Conservation (phyloP, 2,888 invertebrate species). For the Phania funesta region DNA sequence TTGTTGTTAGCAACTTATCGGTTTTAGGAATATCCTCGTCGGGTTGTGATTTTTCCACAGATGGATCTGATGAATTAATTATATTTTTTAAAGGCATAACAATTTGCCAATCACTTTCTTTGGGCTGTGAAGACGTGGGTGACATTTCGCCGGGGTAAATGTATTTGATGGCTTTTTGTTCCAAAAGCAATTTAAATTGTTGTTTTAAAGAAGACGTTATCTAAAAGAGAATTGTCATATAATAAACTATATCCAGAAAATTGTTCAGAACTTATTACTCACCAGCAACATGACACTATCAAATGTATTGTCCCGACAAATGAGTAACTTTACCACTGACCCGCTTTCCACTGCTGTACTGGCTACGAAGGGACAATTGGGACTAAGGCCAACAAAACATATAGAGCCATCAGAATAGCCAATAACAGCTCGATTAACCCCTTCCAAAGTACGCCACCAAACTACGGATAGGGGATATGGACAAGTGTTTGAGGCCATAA, state of each 20-base stretch:
- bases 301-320: constrained; percentile 85
- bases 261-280: constrained; percentile 70
- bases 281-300: constrained; percentile 83
- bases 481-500: constrained; percentile 79
- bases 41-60: constrained; percentile 75
- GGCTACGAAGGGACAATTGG: constrained; percentile 80
- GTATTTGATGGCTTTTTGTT: constrained; percentile 88
- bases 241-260: neutral
- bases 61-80: constrained; percentile 77
- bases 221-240: constrained; percentile 78
- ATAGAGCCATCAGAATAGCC: constrained; percentile 85
- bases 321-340: constrained; percentile 80
- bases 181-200: constrained; percentile 91
- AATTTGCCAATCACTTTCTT: constrained; percentile 79
- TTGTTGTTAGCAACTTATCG: constrained; percentile 67
- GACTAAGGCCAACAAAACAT: constrained; percentile 80
- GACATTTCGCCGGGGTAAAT: constrained; percentile 83
- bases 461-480: constrained; percentile 84
- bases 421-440: constrained; percentile 86
- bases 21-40: constrained; percentile 77
- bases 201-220: constrained; percentile 87
- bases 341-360: constrained; percentile 79
- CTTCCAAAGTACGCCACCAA: constrained; percentile 89
- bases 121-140: constrained; percentile 71
- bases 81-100: constrained; percentile 77